These are phyloP conservation scores for Chrysocyon brachyurus DNA, from an alignment of 2,797 vertebrate genomes.

Conservation along the genomic window DNA sequence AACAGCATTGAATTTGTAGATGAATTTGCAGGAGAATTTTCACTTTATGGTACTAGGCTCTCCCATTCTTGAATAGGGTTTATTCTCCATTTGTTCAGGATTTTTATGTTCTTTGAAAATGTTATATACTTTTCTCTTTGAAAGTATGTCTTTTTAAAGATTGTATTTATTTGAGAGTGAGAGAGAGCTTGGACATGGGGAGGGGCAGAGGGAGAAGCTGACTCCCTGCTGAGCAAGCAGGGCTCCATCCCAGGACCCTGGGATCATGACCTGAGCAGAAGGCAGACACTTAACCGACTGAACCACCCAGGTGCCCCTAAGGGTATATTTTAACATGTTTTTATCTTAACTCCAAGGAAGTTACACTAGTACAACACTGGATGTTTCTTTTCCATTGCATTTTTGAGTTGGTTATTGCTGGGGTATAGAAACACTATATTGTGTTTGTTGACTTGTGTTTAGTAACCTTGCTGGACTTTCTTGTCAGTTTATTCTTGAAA, in stretches of 20 bases:
- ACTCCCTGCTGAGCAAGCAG: background rate
- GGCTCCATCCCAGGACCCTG: background rate
- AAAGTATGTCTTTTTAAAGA: background rate
- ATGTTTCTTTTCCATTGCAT: background rate
- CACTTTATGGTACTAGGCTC: background rate
- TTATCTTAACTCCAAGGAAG: background rate
- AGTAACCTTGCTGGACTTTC: background rate
- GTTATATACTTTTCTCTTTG: background rate
- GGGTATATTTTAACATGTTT: background rate
- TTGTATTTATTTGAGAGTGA: too few relatives aligned
- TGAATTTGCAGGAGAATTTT: background rate
- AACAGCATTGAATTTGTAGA: background rate
- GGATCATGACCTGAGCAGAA: background rate
- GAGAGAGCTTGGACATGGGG: background rate
- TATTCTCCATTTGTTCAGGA: background rate
- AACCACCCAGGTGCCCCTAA: background rate
- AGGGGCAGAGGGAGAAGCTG: background rate
- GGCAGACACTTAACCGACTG: background rate
- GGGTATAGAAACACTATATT: background rate
- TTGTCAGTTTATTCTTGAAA: background rate
- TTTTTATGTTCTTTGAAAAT: background rate
- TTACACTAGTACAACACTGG: background rate
- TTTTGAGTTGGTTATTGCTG: slow-evolving; percentile 1
- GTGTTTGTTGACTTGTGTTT: background rate
- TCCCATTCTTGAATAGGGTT: background rate